Evolutionary conservation across 2,113 vertebrate species (phyloP).

Genomic region (Pteruthius melanotis): DNA sequence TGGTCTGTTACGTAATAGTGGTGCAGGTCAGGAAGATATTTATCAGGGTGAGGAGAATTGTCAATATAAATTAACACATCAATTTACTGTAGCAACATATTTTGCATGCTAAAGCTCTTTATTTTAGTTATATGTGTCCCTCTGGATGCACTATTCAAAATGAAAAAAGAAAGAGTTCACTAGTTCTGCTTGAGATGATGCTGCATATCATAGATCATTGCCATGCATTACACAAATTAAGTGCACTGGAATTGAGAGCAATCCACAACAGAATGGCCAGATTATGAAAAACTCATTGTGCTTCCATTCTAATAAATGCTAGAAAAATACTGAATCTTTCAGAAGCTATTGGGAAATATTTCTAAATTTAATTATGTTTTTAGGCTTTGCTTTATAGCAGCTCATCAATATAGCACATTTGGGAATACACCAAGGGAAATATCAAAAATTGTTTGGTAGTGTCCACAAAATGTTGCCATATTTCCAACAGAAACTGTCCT

Average conservation of each 20-base stretch:
- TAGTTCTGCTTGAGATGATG: slow-evolving; percentile 28
- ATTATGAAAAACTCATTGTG: slow-evolving; percentile 34
- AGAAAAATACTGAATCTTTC: slow-evolving; percentile 36
- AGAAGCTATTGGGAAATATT: slow-evolving; percentile 2
- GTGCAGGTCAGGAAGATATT: slow-evolving; percentile 58
- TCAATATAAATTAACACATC: slow-evolving; percentile 49
- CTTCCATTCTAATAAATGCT: slow-evolving; percentile 33
- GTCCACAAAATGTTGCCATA: neutral
- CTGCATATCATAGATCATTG: neutral
- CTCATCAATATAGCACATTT: neutral
- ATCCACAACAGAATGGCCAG: slow-evolving; percentile 26
- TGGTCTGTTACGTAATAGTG: slow-evolving; percentile 36
- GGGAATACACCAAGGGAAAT: neutral
- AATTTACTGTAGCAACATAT: slow-evolving; percentile 20
- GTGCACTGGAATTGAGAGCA: neutral
- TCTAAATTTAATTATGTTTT: slow-evolving; percentile 32
- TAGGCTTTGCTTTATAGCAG: neutral
- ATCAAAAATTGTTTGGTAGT: neutral
- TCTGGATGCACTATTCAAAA: slow-evolving; percentile 21
- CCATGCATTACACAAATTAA: slow-evolving; percentile 52
- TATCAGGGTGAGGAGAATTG: slow-evolving; percentile 50
- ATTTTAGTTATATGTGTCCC: slow-evolving; percentile 35
- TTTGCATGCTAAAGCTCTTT: slow-evolving; percentile 45
- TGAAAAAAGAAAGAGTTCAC: slow-evolving; percentile 19
- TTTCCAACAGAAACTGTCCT: neutral